These are phyloP conservation scores for Ormyrus rosae DNA, from an alignment of 2,888 invertebrate species.

Conservation along the genomic window DNA sequence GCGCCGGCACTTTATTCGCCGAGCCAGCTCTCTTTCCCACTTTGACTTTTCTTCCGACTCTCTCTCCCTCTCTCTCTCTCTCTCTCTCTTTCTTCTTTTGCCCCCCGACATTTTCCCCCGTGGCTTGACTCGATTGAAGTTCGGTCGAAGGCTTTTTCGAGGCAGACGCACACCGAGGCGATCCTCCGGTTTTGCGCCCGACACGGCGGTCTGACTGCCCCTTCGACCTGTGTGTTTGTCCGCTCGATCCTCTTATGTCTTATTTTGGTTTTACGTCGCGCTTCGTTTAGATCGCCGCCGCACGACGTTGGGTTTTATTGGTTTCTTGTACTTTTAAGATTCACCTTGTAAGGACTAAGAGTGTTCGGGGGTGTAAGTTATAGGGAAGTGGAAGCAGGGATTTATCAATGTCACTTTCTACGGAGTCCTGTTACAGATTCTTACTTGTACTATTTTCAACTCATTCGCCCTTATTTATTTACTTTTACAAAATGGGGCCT, in stretches of 20 bases:
- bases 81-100: conserved; percentile 4
- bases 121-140: conserved; percentile 53
- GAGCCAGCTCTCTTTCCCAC: conserved; percentile 55
- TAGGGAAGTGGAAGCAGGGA: no score
- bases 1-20: conserved; percentile 56
- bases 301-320: not conserved
- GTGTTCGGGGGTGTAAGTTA: no score
- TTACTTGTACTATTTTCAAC: no score
- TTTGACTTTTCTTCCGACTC: conserved; percentile 51
- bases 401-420: no score
- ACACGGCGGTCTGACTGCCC: no score
- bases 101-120: conserved; percentile 40
- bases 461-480: no score
- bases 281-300: no score
- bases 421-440: no score
- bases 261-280: not conserved
- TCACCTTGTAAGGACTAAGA: no score
- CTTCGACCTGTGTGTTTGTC: not conserved
- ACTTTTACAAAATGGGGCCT: no score
- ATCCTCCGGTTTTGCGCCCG: no score
- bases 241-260: not conserved
- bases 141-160: conserved; percentile 43
- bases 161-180: conserved; percentile 9
- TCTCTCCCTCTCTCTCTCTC: conserved; percentile 8
- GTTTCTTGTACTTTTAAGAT: no score